Base-by-base conservation (phyloP, 2,888 invertebrate species). In the Sclerodermus sp. region DNA sequence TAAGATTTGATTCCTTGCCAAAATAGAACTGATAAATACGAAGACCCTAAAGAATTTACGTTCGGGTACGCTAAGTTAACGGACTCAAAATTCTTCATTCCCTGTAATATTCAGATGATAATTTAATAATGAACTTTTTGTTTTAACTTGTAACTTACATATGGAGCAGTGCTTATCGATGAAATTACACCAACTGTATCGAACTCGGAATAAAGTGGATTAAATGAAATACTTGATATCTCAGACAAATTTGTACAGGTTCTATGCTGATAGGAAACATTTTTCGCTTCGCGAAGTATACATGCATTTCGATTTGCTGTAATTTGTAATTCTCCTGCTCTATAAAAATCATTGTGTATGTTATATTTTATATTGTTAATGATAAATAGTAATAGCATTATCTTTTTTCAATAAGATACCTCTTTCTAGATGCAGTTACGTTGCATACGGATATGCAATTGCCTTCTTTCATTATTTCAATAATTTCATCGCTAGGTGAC, bases 151-250 rank as follows among this genome's bases (percentile, higher is more conserved):
- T 23, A 68, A 31, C 73, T 71, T 60, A 80, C 79, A 51, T 76
- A 68, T 17, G 77, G 79, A 18, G 80, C 71, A 17, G 82, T 81
- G 55, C 82, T 83, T 32, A 86, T 79, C 49, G 80, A 75, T 17
- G 87, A 81, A 34, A 91, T 81, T 1, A 89, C 64, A 1, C 91
- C 91, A 3, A 87, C 83, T 9, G 87, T 85, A 76, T 92, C 91
- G 56, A 90, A 81, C 81, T 91, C 91, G 53, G 85, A 84, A 67
- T 85, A 87, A 9, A 71, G 53, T 3, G 83, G 81, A 50, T 71
- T 68, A 55, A 80, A 80, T 37, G 66, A 70, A 14, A 60, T 44
- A 14, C 68, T 60, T 4, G 59, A 55, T 17, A 85, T 64, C 50
- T 83, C 80, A 57, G 76, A 74, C 47, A 87, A 81, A n/a, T 74